These are phyloP conservation scores for Clarias gariepinus DNA, from an alignment of 2,113 vertebrate species.

Conservation along the genomic window DNA sequence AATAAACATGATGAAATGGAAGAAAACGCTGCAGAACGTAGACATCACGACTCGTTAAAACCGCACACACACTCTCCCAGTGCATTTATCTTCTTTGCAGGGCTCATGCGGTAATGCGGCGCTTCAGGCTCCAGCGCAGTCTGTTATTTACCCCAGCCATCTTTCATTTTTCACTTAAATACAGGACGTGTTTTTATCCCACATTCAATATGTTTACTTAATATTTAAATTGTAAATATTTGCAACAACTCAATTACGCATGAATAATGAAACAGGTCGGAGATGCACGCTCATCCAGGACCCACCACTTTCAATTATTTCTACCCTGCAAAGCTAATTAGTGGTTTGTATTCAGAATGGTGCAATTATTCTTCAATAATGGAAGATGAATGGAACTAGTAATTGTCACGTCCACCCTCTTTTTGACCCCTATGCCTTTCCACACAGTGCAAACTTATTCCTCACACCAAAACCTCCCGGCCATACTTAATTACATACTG, in stretches of 20 bases:
- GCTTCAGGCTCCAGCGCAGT: background rate
- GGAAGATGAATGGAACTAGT: background rate
- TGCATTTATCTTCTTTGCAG: conserved; percentile 20
- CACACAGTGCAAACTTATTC: background rate
- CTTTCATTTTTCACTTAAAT: conserved; percentile 20
- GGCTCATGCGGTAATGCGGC: background rate
- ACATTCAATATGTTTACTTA: conserved; percentile 1
- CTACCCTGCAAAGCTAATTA: conserved; percentile 13
- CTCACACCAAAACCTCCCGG: background rate
- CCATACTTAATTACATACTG: background rate
- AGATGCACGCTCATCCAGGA: background rate
- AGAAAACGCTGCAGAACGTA: background rate
- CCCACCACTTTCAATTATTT: conserved; percentile 5
- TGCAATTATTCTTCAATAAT: conserved; percentile 19
- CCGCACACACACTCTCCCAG: background rate
- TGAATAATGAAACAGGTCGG: conserved; percentile 8
- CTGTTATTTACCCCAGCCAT: conserved; percentile 10
- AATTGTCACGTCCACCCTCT: background rate
- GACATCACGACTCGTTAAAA: background rate
- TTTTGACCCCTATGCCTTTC: background rate
- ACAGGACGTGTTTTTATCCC: background rate
- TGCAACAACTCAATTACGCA: background rate
- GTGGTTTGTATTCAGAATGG: conserved; percentile 9
- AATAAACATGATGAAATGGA: background rate
- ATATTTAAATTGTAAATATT: background rate